Evolutionary conservation across 2,113 vertebrate genomes (phyloP).

Genomic region (Panthera tigris): DNA sequence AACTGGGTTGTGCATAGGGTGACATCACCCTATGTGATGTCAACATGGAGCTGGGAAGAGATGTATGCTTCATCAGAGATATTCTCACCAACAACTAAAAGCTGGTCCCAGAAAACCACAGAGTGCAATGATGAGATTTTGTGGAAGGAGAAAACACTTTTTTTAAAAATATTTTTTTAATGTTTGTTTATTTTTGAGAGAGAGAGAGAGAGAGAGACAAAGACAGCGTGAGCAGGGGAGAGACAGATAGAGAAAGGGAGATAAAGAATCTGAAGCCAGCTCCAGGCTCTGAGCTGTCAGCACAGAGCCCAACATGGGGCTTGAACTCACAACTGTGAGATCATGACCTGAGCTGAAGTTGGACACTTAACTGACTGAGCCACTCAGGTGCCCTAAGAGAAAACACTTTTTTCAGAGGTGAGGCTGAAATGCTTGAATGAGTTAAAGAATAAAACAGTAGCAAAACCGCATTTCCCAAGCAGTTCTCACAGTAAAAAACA

Average conservation of each 20-base stretch:
- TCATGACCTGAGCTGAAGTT: no score
- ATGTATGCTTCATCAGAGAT: fast-evolving
- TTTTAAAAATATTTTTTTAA: background rate
- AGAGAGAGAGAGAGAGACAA: no score
- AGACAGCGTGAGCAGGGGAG: no score
- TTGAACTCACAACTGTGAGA: no score
- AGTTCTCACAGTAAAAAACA: background rate
- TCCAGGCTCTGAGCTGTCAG: no score
- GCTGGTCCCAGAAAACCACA: fast-evolving
- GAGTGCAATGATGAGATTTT: background rate
- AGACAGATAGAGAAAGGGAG: no score
- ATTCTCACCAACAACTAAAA: background rate
- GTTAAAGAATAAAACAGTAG: background rate
- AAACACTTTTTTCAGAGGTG: background rate
- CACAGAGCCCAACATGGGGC: no score
- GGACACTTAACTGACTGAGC: no score
- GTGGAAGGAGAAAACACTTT: background rate
- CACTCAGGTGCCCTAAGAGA: no score
- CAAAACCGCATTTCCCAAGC: background rate
- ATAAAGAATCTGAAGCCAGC: no score
- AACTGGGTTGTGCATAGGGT: background rate
- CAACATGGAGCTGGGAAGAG: background rate
- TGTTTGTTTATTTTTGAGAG: no score
- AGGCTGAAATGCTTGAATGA: background rate
- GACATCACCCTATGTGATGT: no score